phyloP scores from a whole-genome alignment of 1,140 invertebrate genomes.

The Dryas iulia region DNA sequence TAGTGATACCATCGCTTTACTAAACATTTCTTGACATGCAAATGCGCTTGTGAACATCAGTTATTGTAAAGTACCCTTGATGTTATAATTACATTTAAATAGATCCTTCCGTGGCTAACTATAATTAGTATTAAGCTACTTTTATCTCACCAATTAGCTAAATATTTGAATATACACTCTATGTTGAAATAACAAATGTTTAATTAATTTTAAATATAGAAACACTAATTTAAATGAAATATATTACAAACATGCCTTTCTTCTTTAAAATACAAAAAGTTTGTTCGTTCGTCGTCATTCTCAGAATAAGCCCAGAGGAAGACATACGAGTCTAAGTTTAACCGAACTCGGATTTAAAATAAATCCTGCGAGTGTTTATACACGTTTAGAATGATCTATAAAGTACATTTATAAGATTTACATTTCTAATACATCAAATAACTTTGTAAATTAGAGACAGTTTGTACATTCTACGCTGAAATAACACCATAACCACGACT shows the following conservation, averaged over 20 bases:
- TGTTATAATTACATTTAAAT: constrained; percentile 16
- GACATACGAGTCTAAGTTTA: constrained; percentile 3
- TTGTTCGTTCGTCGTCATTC: background rate
- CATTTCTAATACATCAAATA: constrained; percentile 17
- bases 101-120: background rate
- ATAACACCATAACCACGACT: too few species aligned
- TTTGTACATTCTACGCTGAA: too few species aligned
- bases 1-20: constrained; percentile 56
- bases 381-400: background rate
- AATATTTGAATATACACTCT: background rate
- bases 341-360: constrained; percentile 1
- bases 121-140: background rate
- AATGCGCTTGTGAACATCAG: constrained; percentile 37
- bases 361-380: background rate
- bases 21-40: constrained; percentile 59
- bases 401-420: constrained; percentile 21
- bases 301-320: background rate
- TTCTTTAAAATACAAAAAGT: background rate
- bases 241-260: background rate
- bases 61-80: constrained; percentile 23
- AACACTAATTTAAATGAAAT: background rate
- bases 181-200: background rate
- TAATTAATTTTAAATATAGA: too few species aligned
- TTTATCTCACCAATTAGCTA: background rate
- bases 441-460: too few species aligned